Evolutionary conservation across 2,888 invertebrate genomes (phyloP).

Genomic region (Pelosia muscerda): DNA sequence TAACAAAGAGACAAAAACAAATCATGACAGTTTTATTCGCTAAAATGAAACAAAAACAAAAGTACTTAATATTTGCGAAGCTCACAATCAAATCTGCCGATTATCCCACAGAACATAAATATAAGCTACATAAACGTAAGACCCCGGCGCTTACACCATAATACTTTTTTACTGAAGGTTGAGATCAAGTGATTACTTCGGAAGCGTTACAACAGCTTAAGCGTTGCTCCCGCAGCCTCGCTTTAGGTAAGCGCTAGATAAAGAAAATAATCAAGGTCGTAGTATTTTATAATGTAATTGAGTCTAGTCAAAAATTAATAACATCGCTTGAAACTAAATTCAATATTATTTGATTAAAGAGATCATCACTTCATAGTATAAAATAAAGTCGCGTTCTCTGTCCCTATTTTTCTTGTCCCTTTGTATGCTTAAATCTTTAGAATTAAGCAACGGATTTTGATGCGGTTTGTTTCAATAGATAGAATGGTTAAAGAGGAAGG

Average conservation of each 20-base stretch:
- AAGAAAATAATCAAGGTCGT: slow-evolving; percentile 33
- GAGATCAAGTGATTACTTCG: slow-evolving; percentile 49
- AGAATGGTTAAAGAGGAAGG: too few relatives aligned
- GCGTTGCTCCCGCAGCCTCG: slow-evolving; percentile 26
- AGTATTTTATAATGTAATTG: slow-evolving; percentile 18
- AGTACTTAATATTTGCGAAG: slow-evolving; percentile 17
- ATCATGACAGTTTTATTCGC: neutral
- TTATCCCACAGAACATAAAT: slow-evolving; percentile 31
- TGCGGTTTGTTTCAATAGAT: too few relatives aligned
- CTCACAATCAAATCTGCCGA: slow-evolving; percentile 23
- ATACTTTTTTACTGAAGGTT: slow-evolving; percentile 31
- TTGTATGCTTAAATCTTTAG: too few relatives aligned
- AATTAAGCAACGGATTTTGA: too few relatives aligned
- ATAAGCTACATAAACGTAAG: slow-evolving; percentile 27
- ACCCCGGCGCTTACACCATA: slow-evolving; percentile 29
- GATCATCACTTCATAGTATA: too few relatives aligned
- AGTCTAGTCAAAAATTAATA: neutral
- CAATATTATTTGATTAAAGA: too few relatives aligned
- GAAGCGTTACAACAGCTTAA: slow-evolving; percentile 27
- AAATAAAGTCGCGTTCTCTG: too few relatives aligned
- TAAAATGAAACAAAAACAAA: slow-evolving; percentile 22
- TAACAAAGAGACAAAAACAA: neutral
- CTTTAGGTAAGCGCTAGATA: slow-evolving; percentile 28
- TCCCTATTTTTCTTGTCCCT: too few relatives aligned
- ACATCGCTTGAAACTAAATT: too few relatives aligned